These are phyloP conservation scores for Anneissia japonica DNA, from an alignment of 35 echinoderm and acorn worm genomes.

Conservation along the genomic window DNA sequence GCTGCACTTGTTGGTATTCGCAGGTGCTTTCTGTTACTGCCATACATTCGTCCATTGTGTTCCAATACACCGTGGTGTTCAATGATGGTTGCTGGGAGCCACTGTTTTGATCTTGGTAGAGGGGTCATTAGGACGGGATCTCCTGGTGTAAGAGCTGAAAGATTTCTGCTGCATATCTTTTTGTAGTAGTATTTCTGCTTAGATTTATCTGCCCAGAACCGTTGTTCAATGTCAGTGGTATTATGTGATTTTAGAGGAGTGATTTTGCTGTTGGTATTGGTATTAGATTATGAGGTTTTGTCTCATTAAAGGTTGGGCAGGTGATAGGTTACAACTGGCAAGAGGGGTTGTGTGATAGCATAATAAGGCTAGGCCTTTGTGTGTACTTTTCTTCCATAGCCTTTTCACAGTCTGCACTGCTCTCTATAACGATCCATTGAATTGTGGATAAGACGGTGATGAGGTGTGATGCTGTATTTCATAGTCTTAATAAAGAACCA, in stretches of 20 bases:
- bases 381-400: conserved; percentile 35
- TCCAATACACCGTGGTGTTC: conserved; percentile 40
- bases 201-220: not conserved
- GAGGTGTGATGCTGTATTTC: conserved; percentile 35
- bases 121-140: conserved; percentile 49
- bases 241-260: not conserved
- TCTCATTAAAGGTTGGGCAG: too few relatives aligned
- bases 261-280: too few relatives aligned
- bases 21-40: conserved; percentile 16
- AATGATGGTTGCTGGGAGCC: conserved; percentile 34
- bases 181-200: conserved; percentile 24
- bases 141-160: conserved; percentile 27
- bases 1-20: not conserved
- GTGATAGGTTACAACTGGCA: too few relatives aligned
- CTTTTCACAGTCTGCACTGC: conserved; percentile 51
- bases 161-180: conserved; percentile 8
- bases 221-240: not conserved
- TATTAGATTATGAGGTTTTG: too few relatives aligned
- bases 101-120: conserved; percentile 24
- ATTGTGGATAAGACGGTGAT: conserved; percentile 32
- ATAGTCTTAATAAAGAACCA: too few relatives aligned
- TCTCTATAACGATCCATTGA: conserved; percentile 43
- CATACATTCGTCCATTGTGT: conserved; percentile 20
- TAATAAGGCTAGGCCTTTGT: conserved; percentile 32
- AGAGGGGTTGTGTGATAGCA: too few relatives aligned